Percentiles rank a stretch among this genome's conserved stretches.
phyloP scores from a whole-genome alignment of 2,113 vertebrate species.

The Blennius ocellaris region DNA sequence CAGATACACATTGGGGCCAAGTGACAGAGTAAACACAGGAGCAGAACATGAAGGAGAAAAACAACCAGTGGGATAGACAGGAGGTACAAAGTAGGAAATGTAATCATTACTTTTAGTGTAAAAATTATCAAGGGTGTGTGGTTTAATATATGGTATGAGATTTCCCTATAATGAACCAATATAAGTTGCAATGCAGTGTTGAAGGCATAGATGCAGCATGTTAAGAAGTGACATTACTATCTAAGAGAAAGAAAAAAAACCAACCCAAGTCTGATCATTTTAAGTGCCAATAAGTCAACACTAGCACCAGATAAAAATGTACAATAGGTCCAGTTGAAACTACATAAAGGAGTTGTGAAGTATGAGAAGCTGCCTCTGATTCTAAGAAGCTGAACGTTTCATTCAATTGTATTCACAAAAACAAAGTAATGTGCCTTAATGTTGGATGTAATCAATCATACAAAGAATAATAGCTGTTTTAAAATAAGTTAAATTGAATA shows the following conservation, averaged over 20 bases:
- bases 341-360: too few relatives aligned
- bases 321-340: too few relatives aligned
- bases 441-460: too few relatives aligned
- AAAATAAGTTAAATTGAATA: too few relatives aligned
- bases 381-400: too few relatives aligned
- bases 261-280: not conserved
- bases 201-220: not conserved
- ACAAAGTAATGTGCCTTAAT: too few relatives aligned
- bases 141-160: slow-evolving; percentile 1
- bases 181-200: slow-evolving; percentile 7
- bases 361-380: too few relatives aligned
- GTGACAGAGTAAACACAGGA: slow-evolving; percentile 59
- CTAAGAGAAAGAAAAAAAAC: too few relatives aligned
- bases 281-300: not conserved
- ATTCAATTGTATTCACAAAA: too few relatives aligned
- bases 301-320: too few relatives aligned
- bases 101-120: not conserved
- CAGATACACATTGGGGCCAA: slow-evolving; percentile 44
- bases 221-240: not conserved
- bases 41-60: slow-evolving; percentile 45
- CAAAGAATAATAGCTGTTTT: too few relatives aligned
- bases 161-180: not conserved
- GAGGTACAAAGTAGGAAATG: slow-evolving; percentile 20
- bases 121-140: not conserved
- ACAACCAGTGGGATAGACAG: slow-evolving; percentile 39